Percentiles rank a stretch among this genome's conserved stretches.
These are phyloP conservation scores for Thymelicus acteon DNA, from an alignment of 2,888 invertebrate species.

Conservation along the genomic window DNA sequence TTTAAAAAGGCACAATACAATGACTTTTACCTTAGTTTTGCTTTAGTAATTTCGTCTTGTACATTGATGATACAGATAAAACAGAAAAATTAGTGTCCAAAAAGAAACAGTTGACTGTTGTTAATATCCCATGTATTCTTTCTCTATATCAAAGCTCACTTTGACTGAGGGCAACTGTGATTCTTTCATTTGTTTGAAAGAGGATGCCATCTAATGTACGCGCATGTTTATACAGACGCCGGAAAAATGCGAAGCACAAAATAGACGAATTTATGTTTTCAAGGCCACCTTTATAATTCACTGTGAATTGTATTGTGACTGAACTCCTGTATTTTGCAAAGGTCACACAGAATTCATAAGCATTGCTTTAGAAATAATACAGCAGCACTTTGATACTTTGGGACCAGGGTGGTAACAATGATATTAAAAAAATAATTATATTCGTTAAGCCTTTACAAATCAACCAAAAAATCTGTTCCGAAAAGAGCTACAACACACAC, in stretches of 20 bases:
- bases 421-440: too few relatives aligned
- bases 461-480: too few relatives aligned
- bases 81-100: background rate
- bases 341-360: background rate
- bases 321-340: background rate
- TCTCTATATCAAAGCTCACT: constrained; percentile 33
- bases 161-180: constrained; percentile 31
- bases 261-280: constrained; percentile 16
- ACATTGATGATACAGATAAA: background rate
- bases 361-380: background rate
- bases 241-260: constrained; percentile 14
- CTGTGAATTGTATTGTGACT: background rate
- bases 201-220: constrained; percentile 18
- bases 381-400: too few relatives aligned
- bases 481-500: too few relatives aligned
- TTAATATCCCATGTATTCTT: constrained; percentile 14
- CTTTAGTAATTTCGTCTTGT: too few relatives aligned
- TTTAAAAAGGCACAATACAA: too few relatives aligned
- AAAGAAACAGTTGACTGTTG: constrained; percentile 14
- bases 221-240: constrained; percentile 13
- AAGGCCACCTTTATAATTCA: constrained; percentile 6
- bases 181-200: constrained; percentile 40
- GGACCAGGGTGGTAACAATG: too few relatives aligned
- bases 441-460: too few relatives aligned
- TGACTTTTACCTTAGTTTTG: too few relatives aligned